phyloP scores from a whole-genome alignment of 2,113 vertebrate species.

The Pollimyrus isidori region DNA sequence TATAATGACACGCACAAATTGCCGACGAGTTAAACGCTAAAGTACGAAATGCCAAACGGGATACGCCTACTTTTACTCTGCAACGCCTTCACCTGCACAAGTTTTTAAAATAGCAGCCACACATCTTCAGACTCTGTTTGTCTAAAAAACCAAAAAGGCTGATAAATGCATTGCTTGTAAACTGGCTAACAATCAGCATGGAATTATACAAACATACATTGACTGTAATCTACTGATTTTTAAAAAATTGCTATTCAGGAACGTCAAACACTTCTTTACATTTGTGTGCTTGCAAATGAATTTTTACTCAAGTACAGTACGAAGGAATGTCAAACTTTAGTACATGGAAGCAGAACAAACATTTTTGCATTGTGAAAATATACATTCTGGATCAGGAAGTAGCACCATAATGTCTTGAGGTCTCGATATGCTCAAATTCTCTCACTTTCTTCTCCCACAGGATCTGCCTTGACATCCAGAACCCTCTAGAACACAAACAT shows the following conservation, averaged over 20 bases:
- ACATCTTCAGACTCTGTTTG: not conserved
- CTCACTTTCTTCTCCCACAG: conserved; percentile 88
- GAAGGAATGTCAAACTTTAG: conserved; percentile 1
- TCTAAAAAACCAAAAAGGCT: not conserved
- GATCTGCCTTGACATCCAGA: conserved; percentile 75
- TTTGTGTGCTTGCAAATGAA: conserved; percentile 11
- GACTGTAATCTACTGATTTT: not conserved
- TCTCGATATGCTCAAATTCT: conserved; percentile 60
- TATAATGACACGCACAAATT: not conserved
- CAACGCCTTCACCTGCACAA: not conserved
- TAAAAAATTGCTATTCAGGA: not conserved
- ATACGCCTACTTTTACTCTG: not conserved
- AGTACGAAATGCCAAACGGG: not conserved
- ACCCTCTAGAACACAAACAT: conserved; percentile 51
- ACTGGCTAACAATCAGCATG: not conserved
- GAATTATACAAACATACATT: not conserved
- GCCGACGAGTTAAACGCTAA: not conserved
- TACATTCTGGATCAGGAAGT: conserved; percentile 86
- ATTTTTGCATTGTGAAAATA: conserved; percentile 42
- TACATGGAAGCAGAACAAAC: conserved; percentile 20
- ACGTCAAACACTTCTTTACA: conserved; percentile 3
- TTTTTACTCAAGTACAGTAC: conserved; percentile 14
- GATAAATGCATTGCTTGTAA: not conserved
- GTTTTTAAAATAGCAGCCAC: not conserved
- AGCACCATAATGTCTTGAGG: conserved; percentile 95